Evolutionary conservation across 2,797 vertebrate genomes (phyloP).

Genomic region (Pangasius krempfi): DNA sequence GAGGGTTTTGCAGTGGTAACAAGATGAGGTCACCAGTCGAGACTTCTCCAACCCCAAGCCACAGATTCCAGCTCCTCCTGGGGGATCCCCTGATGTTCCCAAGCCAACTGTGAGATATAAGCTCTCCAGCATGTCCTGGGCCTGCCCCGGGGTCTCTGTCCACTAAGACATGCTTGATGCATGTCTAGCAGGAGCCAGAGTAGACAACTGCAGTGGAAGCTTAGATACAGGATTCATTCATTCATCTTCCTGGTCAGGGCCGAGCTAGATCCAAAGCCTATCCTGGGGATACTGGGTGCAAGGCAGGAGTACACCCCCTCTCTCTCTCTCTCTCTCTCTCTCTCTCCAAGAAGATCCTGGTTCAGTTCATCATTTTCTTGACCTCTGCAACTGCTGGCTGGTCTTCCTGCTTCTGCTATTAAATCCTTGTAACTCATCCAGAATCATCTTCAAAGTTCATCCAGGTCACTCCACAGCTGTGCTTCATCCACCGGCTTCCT

Average conservation of each 20-base stretch:
- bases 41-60: neutral
- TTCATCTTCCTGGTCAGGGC: neutral
- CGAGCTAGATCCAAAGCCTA: neutral
- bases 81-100: neutral
- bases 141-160: neutral
- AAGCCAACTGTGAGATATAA: conserved; percentile 5
- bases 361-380: neutral
- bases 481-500: neutral
- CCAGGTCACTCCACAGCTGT: neutral
- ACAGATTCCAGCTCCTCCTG: neutral
- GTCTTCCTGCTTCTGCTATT: neutral
- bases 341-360: neutral
- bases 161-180: neutral
- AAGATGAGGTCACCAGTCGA: conserved; percentile 9
- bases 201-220: neutral
- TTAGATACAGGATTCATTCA: neutral
- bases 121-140: neutral
- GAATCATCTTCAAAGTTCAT: conserved; percentile 10
- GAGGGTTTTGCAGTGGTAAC: neutral
- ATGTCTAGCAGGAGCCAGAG: neutral
- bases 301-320: neutral
- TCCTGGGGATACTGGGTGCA: neutral
- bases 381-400: neutral
- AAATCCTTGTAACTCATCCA: conserved; percentile 4
- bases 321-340: no score